Percentiles rank a stretch among this genome's conserved stretches.
phyloP scores from a whole-genome alignment of 1,140 invertebrate species.

The Coenobita brevimanus region DNA sequence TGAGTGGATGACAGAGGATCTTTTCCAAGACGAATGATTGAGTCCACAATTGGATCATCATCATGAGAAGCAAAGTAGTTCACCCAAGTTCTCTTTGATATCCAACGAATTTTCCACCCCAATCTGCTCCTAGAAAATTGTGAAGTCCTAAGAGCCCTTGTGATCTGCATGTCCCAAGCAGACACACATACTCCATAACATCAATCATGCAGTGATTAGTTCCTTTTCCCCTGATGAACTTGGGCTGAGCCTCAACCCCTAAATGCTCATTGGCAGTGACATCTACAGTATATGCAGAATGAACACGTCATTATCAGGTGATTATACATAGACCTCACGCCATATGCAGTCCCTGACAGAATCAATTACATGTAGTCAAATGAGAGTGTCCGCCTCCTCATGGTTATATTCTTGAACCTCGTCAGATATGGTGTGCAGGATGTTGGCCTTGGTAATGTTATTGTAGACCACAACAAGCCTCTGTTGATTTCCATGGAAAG shows the following conservation, averaged over 20 bases:
- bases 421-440: conserved; percentile 7
- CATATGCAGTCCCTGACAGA: conserved; percentile 21
- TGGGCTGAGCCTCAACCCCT: conserved; percentile 13
- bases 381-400: conserved; percentile 21
- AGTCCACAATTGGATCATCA: conserved; percentile 14
- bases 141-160: conserved; percentile 24
- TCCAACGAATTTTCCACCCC: conserved; percentile 6
- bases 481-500: conserved; percentile 25
- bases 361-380: conserved; percentile 20
- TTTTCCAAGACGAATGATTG: conserved; percentile 26
- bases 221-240: conserved; percentile 14
- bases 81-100: conserved; percentile 25
- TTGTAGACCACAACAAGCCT: conserved; percentile 28
- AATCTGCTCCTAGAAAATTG: conserved; percentile 18
- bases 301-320: conserved; percentile 8
- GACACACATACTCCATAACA: conserved; percentile 21
- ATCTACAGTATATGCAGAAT: conserved; percentile 24
- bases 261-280: conserved; percentile 16
- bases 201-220: background rate
- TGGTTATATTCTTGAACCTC: conserved; percentile 24
- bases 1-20: conserved; percentile 23
- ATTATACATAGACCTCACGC: conserved; percentile 22
- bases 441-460: conserved; percentile 29
- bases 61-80: conserved; percentile 6
- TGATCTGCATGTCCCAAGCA: conserved; percentile 12